phyloP scores from a whole-genome alignment of 2,113 vertebrate species.

The Vireo altiloquus region DNA sequence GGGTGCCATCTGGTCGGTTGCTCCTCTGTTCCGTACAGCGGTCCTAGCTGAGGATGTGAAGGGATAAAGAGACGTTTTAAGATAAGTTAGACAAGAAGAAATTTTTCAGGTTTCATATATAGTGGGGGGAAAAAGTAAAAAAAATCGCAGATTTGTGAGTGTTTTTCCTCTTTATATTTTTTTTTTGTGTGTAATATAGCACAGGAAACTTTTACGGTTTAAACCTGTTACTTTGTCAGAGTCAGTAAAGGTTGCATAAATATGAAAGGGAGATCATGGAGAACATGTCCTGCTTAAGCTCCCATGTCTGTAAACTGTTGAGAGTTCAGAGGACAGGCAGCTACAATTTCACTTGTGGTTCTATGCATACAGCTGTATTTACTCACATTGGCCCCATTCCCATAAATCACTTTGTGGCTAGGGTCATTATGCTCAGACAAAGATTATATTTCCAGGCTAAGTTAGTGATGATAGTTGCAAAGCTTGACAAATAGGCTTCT shows the following conservation, averaged over 20 bases:
- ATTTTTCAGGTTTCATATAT: rapidly evolving
- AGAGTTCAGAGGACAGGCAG: background rate
- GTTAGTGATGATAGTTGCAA: background rate
- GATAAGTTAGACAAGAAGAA: too few species aligned
- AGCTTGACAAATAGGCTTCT: background rate
- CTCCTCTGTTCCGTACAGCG: rapidly evolving
- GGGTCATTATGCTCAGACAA: background rate
- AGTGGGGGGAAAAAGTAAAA: background rate
- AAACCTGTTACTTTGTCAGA: background rate
- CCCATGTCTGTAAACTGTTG: background rate
- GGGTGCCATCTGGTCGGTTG: rapidly evolving
- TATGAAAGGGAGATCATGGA: background rate
- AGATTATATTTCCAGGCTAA: background rate
- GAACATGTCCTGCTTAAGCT: rapidly evolving
- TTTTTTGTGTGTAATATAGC: background rate
- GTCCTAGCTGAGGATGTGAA: background rate
- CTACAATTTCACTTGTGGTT: background rate
- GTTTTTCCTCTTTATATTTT: background rate
- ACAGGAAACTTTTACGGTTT: background rate
- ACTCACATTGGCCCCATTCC: background rate
- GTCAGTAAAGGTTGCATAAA: background rate
- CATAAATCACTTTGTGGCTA: background rate
- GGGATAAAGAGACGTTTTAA: background rate
- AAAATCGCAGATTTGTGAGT: rapidly evolving
- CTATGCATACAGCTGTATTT: background rate